Evolutionary conservation across 2,888 invertebrate species (phyloP).

Genomic region (Xanthorhoe designata): DNA sequence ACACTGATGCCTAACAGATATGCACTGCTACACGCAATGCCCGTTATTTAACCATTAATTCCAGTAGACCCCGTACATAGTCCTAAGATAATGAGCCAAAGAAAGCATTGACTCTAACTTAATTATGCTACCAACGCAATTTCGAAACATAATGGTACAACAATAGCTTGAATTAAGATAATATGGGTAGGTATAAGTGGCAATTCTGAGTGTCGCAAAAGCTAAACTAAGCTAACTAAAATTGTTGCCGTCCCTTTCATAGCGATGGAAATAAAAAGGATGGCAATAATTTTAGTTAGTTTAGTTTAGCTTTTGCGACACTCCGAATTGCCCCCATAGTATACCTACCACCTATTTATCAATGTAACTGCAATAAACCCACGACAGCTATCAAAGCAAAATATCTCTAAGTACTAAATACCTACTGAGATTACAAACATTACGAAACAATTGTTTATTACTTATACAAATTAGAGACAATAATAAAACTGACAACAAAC

Average conservation of each 20-base stretch:
- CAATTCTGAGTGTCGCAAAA: too few species aligned
- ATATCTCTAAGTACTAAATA: constrained; percentile 11
- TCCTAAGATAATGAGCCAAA: constrained; percentile 51
- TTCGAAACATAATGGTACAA: constrained; percentile 18
- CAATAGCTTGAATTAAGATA: constrained; percentile 35
- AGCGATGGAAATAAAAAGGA: too few species aligned
- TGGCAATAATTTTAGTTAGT: too few species aligned
- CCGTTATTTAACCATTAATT: constrained; percentile 44
- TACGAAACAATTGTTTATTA: constrained; percentile 23
- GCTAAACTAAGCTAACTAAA: too few species aligned
- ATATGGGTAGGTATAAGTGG: constrained; percentile 12
- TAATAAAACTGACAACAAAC: constrained; percentile 18
- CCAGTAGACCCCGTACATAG: constrained; percentile 42
- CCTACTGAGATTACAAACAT: constrained; percentile 11
- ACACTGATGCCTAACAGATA: constrained; percentile 23
- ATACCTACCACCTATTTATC: constrained; percentile 22
- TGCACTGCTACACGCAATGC: constrained; percentile 26
- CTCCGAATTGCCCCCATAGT: too few species aligned
- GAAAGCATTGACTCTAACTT: constrained; percentile 50
- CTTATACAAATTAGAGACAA: constrained; percentile 8
- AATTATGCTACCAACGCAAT: constrained; percentile 47
- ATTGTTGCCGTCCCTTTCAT: too few species aligned
- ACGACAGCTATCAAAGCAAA: constrained; percentile 25
- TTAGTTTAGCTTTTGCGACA: too few species aligned
- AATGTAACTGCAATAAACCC: constrained; percentile 16